These are phyloP conservation scores for Pocillopora verrucosa DNA, from an alignment of 64 coral and sea anemone genomes.

Conservation along the genomic window DNA sequence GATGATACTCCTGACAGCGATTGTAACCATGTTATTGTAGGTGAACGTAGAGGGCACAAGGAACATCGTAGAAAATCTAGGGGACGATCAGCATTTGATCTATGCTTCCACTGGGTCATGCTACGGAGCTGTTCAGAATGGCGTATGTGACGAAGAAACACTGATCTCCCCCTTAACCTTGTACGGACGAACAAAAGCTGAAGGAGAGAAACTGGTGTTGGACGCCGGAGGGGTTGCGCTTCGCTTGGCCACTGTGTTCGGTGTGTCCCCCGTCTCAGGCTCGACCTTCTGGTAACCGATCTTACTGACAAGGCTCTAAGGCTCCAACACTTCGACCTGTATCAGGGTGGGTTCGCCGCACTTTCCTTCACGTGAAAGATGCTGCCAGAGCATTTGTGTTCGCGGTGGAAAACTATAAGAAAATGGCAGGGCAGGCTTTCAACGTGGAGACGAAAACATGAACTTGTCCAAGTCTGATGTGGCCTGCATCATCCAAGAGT, in stretches of 20 bases:
- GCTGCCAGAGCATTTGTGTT: slow-evolving; percentile 90
- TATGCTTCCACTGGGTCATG: slow-evolving; percentile 97
- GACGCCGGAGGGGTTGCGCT: slow-evolving; percentile 64
- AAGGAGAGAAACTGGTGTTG: slow-evolving; percentile 78
- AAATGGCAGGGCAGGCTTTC: slow-evolving; percentile 82
- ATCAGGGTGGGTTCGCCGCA: slow-evolving; percentile 89
- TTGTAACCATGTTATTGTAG: not conserved
- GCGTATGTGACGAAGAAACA: slow-evolving; percentile 87
- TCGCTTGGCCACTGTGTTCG: slow-evolving; percentile 95
- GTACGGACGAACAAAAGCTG: slow-evolving; percentile 90
- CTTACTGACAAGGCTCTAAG: slow-evolving; percentile 92
- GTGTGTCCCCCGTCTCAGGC: slow-evolving; percentile 83
- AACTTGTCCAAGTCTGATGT: slow-evolving; percentile 94
- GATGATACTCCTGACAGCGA: no score
- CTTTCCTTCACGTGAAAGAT: slow-evolving; percentile 97
- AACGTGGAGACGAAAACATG: slow-evolving; percentile 96
- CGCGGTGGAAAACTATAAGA: slow-evolving; percentile 75
- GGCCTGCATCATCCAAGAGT: slow-evolving; percentile 66
- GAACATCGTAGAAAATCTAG: slow-evolving; percentile 76
- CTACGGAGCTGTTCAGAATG: slow-evolving; percentile 85
- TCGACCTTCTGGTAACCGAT: slow-evolving; percentile 94
- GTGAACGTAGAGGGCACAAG: slow-evolving; percentile 84
- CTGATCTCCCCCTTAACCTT: slow-evolving; percentile 86
- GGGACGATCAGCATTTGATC: slow-evolving; percentile 61
- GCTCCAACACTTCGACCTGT: slow-evolving; percentile 83